Percentiles rank a stretch among this genome's conserved stretches.
phyloP scores from a whole-genome alignment of 2,113 vertebrate genomes.

The Ceyx melanurus region DNA sequence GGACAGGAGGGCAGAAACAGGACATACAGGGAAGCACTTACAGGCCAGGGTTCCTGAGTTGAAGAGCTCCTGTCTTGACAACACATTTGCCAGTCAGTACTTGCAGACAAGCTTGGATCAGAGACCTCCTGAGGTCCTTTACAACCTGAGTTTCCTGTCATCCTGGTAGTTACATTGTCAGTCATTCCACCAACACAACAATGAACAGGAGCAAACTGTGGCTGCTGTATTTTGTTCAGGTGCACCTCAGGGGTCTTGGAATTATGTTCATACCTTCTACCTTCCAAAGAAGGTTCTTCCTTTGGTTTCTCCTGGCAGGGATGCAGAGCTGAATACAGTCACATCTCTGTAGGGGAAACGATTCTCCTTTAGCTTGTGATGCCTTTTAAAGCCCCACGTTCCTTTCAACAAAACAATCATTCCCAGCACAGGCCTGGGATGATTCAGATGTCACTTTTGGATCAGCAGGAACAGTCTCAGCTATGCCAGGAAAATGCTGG shows the following conservation, averaged over 20 bases:
- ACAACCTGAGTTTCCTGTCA: neutral
- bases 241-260: neutral
- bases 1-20: neutral
- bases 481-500: neutral
- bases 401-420: neutral
- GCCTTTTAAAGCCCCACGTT: neutral
- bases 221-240: neutral
- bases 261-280: neutral
- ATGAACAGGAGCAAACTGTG: neutral
- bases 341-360: neutral
- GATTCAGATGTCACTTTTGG: neutral
- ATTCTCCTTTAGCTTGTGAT: neutral
- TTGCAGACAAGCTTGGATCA: neutral
- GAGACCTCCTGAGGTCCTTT: neutral
- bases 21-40: fast-evolving
- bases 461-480: neutral
- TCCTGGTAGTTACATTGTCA: neutral
- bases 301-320: neutral
- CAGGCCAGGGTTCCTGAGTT: neutral
- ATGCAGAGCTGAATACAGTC: neutral
- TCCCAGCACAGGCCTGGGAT: neutral
- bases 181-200: neutral
- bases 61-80: neutral
- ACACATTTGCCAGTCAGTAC: neutral
- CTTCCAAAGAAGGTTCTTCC: neutral